Conservation (phyloP, 2,888 invertebrate species). For the Acrobasis consociella region DNA sequence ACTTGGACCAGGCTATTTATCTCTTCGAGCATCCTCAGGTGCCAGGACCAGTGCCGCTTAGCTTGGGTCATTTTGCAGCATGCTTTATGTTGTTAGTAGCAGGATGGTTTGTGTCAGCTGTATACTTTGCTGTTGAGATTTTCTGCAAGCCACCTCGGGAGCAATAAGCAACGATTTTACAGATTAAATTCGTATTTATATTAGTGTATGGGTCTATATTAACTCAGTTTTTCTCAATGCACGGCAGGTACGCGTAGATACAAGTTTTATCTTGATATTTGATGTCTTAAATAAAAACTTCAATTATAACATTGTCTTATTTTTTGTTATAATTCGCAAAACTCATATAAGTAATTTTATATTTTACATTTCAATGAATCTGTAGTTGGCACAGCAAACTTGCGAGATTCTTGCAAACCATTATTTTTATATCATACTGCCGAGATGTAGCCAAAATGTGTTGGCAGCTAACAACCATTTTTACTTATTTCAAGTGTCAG, state of each 20-base stretch:
- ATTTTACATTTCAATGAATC: slow-evolving; percentile 23
- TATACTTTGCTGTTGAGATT: slow-evolving; percentile 53
- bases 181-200: not conserved
- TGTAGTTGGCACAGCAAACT: slow-evolving; percentile 15
- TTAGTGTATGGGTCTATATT: too few species aligned
- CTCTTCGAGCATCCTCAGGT: slow-evolving; percentile 32
- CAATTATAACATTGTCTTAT: too few species aligned
- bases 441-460: slow-evolving; percentile 32
- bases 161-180: not conserved
- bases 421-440: slow-evolving; percentile 30
- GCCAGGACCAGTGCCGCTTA: slow-evolving; percentile 35
- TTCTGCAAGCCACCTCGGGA: slow-evolving; percentile 35
- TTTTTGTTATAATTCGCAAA: not conserved
- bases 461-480: slow-evolving; percentile 30
- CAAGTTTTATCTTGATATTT: not conserved
- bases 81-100: slow-evolving; percentile 42
- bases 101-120: slow-evolving; percentile 47
- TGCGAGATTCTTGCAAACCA: slow-evolving; percentile 27
- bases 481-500: slow-evolving; percentile 17
- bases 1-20: slow-evolving; percentile 36
- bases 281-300: not conserved
- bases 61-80: slow-evolving; percentile 45
- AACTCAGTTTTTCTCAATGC: too few species aligned
- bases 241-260: too few species aligned
- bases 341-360: not conserved